These are phyloP conservation scores for Alviniconcha marisindica DNA, from an alignment of 1,140 invertebrate species.

Conservation along the genomic window DNA sequence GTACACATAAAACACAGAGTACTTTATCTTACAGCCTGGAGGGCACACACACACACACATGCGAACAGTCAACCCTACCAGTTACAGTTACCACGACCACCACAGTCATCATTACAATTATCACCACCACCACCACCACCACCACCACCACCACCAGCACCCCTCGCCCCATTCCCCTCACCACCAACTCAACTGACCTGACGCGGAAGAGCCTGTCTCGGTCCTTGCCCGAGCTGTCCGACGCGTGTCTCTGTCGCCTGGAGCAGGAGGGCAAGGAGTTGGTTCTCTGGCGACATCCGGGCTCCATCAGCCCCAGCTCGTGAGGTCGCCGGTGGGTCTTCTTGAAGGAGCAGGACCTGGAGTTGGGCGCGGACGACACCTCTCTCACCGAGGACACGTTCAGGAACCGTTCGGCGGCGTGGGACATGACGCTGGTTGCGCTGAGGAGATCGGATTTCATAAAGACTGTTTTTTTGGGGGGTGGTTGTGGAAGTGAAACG, in stretches of 20 bases:
- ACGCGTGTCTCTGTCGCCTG: conserved; percentile 26
- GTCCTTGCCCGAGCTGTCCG: conserved; percentile 28
- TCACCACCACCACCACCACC: neutral
- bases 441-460: no score
- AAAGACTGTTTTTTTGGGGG: neutral
- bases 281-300: conserved; percentile 51
- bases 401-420: neutral
- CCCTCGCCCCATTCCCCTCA: neutral
- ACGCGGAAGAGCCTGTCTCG: conserved; percentile 3
- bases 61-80: no score
- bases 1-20: no score
- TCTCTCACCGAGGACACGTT: conserved; percentile 36
- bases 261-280: conserved; percentile 53
- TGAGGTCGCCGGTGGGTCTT: conserved; percentile 39
- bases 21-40: no score
- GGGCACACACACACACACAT: no score
- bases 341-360: conserved; percentile 52
- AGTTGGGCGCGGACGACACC: conserved; percentile 45
- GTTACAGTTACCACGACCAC: no score
- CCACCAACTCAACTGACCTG: neutral
- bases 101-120: no score
- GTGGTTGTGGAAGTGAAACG: neutral
- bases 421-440: neutral
- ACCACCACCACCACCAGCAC: neutral
- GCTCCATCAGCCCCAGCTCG: conserved; percentile 41